Evolutionary conservation across 2,888 invertebrate species (phyloP), one percentile per base, ranked within the genome.

Genomic region (Ormyrus rosae): DNA sequence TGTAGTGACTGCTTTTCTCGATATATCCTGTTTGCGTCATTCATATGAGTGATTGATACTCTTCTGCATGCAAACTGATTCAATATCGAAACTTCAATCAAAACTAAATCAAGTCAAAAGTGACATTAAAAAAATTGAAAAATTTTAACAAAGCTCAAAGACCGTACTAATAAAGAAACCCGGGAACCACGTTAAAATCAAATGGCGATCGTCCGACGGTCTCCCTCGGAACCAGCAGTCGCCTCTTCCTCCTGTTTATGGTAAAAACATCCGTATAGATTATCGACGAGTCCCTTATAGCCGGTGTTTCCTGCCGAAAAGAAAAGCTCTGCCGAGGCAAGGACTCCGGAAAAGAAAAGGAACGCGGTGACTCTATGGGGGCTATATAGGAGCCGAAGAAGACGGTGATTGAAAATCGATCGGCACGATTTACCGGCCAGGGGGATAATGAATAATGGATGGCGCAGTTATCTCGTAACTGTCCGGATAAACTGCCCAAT

Each of bases 401-500:
- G 58, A 74, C 71, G 80, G 63, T 73, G 77, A 81, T 83, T 83
- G 83, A 83, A 83, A 83, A 81, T 83, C 80, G 83, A 77, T 83
- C 83, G 80, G 50, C 65, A 53, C 82, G 75, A 80, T 82, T 82
- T 79, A 78, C 78, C 76, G 80, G 78, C 58, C 72, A 61, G 58
- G 77, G 81, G 78, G 80, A 77, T 78, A 75, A 83, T 81, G 82
- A 83, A 82, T 84, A 82, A 80, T 83, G 82, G 80, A 81, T 82
- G 81, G 75, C 77, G 81, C 83, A 74, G 83, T 82, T 84, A 83
- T 82, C 79, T 82, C 82, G 82, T 81, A 83, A 83, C 82, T 81
- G 82, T 81, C 78, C 81, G 75, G 81, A 83, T 84, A 83, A 84
- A 83, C 81, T 81, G 82, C 82, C 82, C 83, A 83, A 83, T 84